These are phyloP conservation scores for Phyto melanocephala DNA, from an alignment of 2,888 invertebrate genomes.

Conservation along the genomic window DNA sequence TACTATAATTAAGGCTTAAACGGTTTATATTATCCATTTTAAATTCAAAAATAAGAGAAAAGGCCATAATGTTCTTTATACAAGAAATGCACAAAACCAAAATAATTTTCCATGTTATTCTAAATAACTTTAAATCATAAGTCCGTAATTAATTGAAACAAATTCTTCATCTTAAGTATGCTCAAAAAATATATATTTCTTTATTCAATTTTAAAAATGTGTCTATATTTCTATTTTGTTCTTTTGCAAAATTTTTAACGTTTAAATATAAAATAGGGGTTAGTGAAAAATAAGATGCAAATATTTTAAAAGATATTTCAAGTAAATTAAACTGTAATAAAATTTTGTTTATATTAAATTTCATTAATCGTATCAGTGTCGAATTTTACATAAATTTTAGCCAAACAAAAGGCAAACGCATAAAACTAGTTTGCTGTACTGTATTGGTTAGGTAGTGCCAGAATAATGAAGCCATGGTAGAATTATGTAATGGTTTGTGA, in stretches of 20 bases:
- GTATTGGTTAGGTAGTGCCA: slow-evolving; percentile 73
- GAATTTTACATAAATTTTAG: slow-evolving; percentile 70
- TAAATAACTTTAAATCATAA: too few relatives aligned
- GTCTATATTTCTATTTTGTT: not conserved
- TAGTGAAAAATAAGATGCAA: not conserved
- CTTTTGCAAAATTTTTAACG: slow-evolving; percentile 2
- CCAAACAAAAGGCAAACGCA: slow-evolving; percentile 71
- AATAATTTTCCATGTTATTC: too few relatives aligned
- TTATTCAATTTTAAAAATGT: slow-evolving; percentile 21
- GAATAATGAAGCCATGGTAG: slow-evolving; percentile 68
- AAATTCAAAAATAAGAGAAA: too few relatives aligned
- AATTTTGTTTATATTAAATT: too few relatives aligned
- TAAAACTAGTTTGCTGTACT: slow-evolving; percentile 67
- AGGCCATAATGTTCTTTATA: too few relatives aligned
- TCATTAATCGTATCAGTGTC: too few relatives aligned
- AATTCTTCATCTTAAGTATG: not conserved
- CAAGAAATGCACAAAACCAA: too few relatives aligned
- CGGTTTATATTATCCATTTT: too few relatives aligned
- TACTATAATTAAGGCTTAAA: too few relatives aligned
- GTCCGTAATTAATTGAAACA: not conserved
- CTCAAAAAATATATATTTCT: slow-evolving; percentile 34
- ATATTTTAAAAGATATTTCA: not conserved
- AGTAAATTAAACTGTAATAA: not conserved
- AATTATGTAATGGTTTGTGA: slow-evolving; percentile 39
- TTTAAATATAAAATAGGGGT: not conserved